Evolutionary conservation across 2,888 invertebrate genomes (phyloP).

Genomic region (Acrobasis repandana): DNA sequence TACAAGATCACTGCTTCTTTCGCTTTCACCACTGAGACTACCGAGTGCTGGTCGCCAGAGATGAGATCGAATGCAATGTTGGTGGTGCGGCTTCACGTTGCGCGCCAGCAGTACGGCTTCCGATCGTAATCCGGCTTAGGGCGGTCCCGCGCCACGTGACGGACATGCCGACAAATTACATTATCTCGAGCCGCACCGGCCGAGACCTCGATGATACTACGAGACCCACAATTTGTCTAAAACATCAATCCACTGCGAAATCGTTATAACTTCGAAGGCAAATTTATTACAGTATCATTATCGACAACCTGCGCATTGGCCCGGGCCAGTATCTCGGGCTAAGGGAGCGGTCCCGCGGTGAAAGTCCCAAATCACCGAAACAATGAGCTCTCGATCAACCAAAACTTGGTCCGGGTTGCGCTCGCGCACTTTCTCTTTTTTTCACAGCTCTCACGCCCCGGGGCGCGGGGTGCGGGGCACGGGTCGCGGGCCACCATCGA

Average conservation of each 20-base stretch:
- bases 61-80: not conserved
- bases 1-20: no score
- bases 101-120: constrained; percentile 19
- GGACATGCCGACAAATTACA: constrained; percentile 13
- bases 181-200: constrained; percentile 10
- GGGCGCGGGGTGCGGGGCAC: constrained; percentile 20
- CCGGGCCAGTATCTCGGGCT: constrained; percentile 22
- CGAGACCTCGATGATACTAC: constrained; percentile 30
- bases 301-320: constrained; percentile 20
- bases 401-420: constrained; percentile 59
- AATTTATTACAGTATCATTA: not conserved
- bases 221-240: constrained; percentile 18
- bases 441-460: constrained; percentile 47
- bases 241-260: constrained; percentile 11
- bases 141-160: constrained; percentile 11
- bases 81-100: not conserved
- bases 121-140: constrained; percentile 33
- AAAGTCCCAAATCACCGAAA: constrained; percentile 55
- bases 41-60: not conserved
- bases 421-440: constrained; percentile 71
- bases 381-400: constrained; percentile 65
- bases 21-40: not conserved
- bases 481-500: constrained; percentile 43
- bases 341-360: constrained; percentile 38
- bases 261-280: not conserved